Evolutionary conservation across 2,888 invertebrate species (phyloP).

Genomic region (Calephelis perditalis): DNA sequence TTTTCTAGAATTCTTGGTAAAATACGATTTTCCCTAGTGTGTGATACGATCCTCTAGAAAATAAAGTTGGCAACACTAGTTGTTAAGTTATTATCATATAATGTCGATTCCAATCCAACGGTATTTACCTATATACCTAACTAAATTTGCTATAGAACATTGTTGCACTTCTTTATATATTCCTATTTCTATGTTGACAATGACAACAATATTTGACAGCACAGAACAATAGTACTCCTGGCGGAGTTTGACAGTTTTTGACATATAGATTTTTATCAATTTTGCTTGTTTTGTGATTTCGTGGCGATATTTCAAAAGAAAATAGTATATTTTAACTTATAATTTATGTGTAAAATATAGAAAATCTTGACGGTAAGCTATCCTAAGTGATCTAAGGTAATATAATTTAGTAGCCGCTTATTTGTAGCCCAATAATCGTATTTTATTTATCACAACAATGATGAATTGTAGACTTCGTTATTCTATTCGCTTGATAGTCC

Average conservation of each 20-base stretch:
- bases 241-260: not conserved
- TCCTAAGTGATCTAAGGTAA: not conserved
- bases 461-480: not conserved
- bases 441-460: slow-evolving; percentile 4
- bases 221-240: too few species aligned
- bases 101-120: too few species aligned
- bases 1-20: too few species aligned
- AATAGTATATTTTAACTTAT: not conserved
- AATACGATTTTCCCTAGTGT: too few species aligned
- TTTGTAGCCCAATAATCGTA: not conserved
- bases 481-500: not conserved
- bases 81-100: too few species aligned
- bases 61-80: too few species aligned
- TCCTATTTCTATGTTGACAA: too few species aligned
- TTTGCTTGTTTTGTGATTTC: slow-evolving; percentile 8
- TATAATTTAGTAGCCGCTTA: not conserved
- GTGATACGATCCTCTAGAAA: too few species aligned
- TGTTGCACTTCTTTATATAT: too few species aligned
- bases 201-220: not conserved
- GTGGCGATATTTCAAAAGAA: slow-evolving; percentile 4
- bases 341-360: slow-evolving; percentile 10
- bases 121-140: too few species aligned
- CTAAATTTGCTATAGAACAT: too few species aligned
- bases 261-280: slow-evolving; percentile 7
- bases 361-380: slow-evolving; percentile 4